A percentile compares a stretch with the other conserved stretches of the same genome.
These are phyloP conservation scores for Bombus terrestris DNA, from an alignment of 1,140 invertebrate genomes.

Conservation along the genomic window DNA sequence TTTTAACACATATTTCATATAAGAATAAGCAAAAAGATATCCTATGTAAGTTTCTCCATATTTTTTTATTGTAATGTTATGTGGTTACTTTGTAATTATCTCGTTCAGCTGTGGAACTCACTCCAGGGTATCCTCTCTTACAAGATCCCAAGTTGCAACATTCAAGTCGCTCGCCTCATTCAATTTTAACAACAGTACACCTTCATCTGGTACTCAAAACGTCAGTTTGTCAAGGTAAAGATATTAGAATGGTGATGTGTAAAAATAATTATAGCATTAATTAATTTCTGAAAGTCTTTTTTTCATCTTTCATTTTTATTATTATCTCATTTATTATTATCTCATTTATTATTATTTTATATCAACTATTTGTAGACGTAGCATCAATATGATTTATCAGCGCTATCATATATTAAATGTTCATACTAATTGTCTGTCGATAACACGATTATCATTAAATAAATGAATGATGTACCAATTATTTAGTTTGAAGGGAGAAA, in stretches of 20 bases:
- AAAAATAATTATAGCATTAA: constrained; percentile 7
- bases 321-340: neutral
- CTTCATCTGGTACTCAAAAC: constrained; percentile 71
- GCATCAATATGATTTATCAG: neutral
- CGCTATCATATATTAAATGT: neutral
- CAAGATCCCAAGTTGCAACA: constrained; percentile 83
- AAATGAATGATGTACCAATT: neutral
- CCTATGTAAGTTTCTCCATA: neutral
- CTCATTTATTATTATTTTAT: neutral
- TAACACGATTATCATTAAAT: neutral
- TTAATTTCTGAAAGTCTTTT: neutral
- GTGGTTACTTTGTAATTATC: constrained; percentile 63
- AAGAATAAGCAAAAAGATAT: neutral
- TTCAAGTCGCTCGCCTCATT: constrained; percentile 83
- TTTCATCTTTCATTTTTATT: neutral
- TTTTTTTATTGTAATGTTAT: constrained; percentile 28
- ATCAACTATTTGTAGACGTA: neutral
- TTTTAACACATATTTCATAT: neutral
- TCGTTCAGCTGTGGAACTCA: constrained; percentile 78
- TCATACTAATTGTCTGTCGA: neutral
- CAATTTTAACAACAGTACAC: constrained; percentile 82
- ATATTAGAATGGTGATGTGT: constrained; percentile 18
- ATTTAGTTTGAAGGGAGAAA: neutral
- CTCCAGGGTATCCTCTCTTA: constrained; percentile 83
- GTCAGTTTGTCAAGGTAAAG: constrained; percentile 75